phyloP scores from a whole-genome alignment of 2,113 vertebrate species.

The Pungitius pungitius region DNA sequence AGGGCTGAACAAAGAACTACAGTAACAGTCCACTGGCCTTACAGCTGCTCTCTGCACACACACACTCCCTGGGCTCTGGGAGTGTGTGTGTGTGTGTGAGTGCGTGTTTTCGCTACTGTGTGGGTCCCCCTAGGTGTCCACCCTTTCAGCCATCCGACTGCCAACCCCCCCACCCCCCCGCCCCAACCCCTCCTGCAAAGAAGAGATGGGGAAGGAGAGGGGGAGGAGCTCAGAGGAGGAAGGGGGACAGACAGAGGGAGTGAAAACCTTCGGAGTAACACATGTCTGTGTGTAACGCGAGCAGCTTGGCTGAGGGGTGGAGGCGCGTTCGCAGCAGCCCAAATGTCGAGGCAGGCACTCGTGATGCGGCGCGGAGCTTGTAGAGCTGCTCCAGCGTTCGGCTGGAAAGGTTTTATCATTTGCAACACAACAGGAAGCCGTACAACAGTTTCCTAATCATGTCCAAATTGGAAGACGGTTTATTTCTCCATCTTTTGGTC shows the following conservation, averaged over 20 bases:
- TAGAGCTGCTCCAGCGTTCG: constrained; percentile 92
- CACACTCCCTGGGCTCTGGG: constrained; percentile 52
- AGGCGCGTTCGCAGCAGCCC: constrained; percentile 82
- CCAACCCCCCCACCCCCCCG: constrained; percentile 65
- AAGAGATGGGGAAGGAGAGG: constrained; percentile 1
- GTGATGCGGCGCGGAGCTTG: constrained; percentile 93
- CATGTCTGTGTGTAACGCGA: neutral
- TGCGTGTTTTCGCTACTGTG: constrained; percentile 54
- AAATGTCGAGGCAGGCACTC: constrained; percentile 78
- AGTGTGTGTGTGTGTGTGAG: constrained; percentile 43
- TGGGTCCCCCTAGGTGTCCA: constrained; percentile 72
- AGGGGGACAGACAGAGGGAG: neutral
- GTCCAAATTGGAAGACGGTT: constrained; percentile 6
- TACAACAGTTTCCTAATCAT: constrained; percentile 81
- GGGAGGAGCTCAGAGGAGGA: constrained; percentile 22
- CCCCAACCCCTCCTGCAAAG: constrained; percentile 53
- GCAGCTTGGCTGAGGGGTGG: neutral
- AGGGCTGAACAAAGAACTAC: constrained; percentile 79
- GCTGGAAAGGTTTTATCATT: constrained; percentile 94
- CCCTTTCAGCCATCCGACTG: constrained; percentile 69
- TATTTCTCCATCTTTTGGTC: constrained; percentile 11
- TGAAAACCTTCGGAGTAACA: neutral
- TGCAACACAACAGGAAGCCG: constrained; percentile 89
- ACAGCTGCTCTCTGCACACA: constrained; percentile 69
- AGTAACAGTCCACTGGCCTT: constrained; percentile 72